phyloP scores from a whole-genome alignment of 2,113 vertebrate species.

The Arvicanthis niloticus region DNA sequence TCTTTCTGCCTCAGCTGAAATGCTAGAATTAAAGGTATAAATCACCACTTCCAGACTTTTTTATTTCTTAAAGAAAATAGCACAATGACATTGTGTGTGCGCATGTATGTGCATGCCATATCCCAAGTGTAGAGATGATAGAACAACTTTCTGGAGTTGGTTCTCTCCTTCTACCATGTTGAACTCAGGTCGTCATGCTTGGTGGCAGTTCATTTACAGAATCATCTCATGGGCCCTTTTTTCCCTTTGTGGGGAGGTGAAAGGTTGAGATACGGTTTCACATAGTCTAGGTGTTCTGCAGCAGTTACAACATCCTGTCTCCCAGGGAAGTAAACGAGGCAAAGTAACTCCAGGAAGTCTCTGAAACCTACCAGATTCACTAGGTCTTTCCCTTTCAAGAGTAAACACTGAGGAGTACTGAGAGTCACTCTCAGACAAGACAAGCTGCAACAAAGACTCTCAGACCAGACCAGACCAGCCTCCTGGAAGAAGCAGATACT shows the following conservation, averaged over 20 bases:
- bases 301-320: not conserved
- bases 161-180: not conserved
- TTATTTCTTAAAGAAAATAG: not conserved
- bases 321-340: not conserved
- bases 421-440: not conserved
- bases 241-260: not conserved
- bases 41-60: not conserved
- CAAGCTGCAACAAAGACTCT: not conserved
- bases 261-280: not conserved
- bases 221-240: not conserved
- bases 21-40: not conserved
- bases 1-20: not conserved
- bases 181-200: not conserved
- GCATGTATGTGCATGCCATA: too few relatives aligned
- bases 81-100: not conserved
- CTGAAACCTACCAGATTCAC: not conserved
- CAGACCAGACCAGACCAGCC: not conserved
- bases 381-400: not conserved
- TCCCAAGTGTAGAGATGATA: not conserved
- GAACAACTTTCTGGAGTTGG: not conserved
- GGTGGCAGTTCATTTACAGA: not conserved
- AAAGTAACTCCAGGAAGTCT: not conserved
- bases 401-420: not conserved
- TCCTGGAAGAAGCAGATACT: not conserved
- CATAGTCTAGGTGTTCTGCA: not conserved